A percentile compares a stretch with the other conserved stretches of the same genome.
Conservation (phyloP, 2,888 invertebrate genomes). For the Nomada ruficornis region DNA sequence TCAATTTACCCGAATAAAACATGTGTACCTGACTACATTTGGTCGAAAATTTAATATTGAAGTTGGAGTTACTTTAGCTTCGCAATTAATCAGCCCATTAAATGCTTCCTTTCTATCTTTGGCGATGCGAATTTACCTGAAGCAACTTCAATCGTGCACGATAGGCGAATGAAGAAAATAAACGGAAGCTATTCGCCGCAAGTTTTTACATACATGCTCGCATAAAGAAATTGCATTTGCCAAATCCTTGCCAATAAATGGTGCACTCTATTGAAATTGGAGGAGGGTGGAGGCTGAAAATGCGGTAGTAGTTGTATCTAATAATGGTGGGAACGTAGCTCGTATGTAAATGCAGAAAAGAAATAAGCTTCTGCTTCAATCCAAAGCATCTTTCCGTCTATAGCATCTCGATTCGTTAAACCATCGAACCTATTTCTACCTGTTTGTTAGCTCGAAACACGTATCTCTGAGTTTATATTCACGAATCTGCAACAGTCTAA, state of each 20-base stretch:
- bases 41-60: background rate
- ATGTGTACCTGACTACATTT: background rate
- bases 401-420: background rate
- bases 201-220: constrained; percentile 8
- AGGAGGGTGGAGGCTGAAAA: background rate
- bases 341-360: constrained; percentile 1
- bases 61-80: background rate
- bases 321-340: background rate
- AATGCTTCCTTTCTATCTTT: constrained; percentile 2
- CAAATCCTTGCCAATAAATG: constrained; percentile 12
- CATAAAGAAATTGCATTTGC: constrained; percentile 23
- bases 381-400: background rate
- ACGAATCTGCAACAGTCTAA: background rate
- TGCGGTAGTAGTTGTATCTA: background rate
- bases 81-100: constrained; percentile 7
- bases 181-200: background rate
- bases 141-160: background rate
- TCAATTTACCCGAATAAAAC: too few relatives aligned
- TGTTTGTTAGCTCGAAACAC: constrained; percentile 13
- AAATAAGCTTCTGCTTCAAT: background rate
- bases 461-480: constrained; percentile 21
- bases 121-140: background rate
- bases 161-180: background rate
- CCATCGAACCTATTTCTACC: background rate
- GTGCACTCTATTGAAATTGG: background rate